Evolutionary conservation across 2,888 invertebrate species (phyloP), one percentile per base, ranked within the genome.

Genomic region (Hypomecis atomaria): DNA sequence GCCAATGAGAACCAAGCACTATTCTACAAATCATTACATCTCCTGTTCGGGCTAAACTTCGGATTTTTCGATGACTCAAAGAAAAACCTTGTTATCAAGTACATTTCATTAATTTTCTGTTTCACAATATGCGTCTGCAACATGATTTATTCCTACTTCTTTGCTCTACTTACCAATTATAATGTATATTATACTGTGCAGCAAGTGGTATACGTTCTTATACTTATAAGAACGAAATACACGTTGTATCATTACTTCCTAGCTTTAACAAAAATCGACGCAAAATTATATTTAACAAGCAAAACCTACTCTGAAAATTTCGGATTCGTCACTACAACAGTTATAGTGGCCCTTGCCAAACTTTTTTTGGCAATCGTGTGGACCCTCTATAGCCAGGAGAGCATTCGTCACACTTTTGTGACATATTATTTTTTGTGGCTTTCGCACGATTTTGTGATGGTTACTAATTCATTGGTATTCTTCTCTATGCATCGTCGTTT

Each of bases 1-100:
- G 3, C 8, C 6, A 11, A 43, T 4, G 5, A 43, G 11, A 11
- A 43, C 11, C 11, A 5, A 5, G 9, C 33, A 23, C 37, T 38
- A 43, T 34, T 62, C 11, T 43, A 50, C 7, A 50, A 52, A 36
- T 33, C 23, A 0, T 5, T 57, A 0, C 50, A 57, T 1, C 3
- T 57, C 10, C 0, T 52, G 9, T 8, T 33, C 9, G 45, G 62
- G 3, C 37, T 62, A 8, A 38, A 62, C 11, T 62, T 56, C 10
- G 62, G 62, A 9, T 57, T 56, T 49, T 45, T 56, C 4, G 9
- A 50, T 5, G 43, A 9, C 5, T 56, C 10, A 13, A 37, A 7
- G 13, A 47, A 36, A 37, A 8, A 62, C 13, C 7, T n/a, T 6
- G 0, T 13, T 8, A 34, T 40, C 11, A 53, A 48, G 8, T 40